phyloP scores from a whole-genome alignment of 1,140 invertebrate genomes.

The Diabrotica undecimpunctata region DNA sequence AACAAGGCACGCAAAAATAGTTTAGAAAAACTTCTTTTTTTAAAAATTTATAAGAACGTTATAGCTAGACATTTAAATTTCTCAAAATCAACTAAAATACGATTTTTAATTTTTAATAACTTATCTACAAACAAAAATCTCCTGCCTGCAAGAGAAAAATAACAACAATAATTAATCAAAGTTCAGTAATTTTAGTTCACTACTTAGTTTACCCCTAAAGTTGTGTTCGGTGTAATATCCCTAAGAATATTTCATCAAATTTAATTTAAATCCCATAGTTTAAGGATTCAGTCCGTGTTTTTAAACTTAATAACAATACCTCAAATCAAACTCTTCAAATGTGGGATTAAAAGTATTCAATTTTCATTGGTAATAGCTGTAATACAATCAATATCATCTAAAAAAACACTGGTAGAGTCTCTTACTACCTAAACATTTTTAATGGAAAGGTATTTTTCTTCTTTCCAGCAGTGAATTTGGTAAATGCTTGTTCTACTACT shows the following conservation, averaged over 20 bases:
- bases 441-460: constrained; percentile 3
- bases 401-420: constrained; percentile 5
- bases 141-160: constrained; percentile 33
- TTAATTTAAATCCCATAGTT: too few relatives aligned
- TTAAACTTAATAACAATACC: too few relatives aligned
- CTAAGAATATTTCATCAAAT: too few relatives aligned
- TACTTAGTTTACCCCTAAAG: too few relatives aligned
- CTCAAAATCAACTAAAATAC: constrained; percentile 16
- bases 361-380: too few relatives aligned
- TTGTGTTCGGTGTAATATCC: too few relatives aligned
- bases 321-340: neutral
- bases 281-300: too few relatives aligned
- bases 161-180: constrained; percentile 16
- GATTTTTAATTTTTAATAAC: constrained; percentile 12
- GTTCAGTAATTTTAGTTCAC: constrained; percentile 5
- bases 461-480: too few relatives aligned
- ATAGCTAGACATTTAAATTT: constrained; percentile 27
- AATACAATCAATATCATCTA: too few relatives aligned
- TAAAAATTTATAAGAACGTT: constrained; percentile 29
- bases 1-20: constrained; percentile 44
- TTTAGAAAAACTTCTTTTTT: constrained; percentile 32
- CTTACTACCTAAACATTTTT: too few relatives aligned
- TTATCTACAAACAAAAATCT: constrained; percentile 22
- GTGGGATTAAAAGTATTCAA: neutral
- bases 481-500: too few relatives aligned